Conservation (phyloP, 2,888 invertebrate genomes). For the Escarpia spicata region DNA sequence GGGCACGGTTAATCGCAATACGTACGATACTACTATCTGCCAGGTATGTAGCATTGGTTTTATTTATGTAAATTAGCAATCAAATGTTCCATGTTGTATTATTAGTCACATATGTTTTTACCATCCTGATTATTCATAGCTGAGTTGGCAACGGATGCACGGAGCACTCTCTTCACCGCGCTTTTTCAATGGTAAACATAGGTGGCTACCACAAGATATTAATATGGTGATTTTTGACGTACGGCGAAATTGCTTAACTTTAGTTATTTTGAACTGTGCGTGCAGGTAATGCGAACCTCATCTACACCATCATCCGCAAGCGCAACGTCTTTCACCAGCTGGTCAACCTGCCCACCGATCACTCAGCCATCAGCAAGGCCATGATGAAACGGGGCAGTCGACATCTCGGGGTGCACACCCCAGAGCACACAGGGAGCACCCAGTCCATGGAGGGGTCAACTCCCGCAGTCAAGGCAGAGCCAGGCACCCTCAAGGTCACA, state of each 20-base stretch:
- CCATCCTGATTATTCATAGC: too few relatives aligned
- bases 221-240: too few relatives aligned
- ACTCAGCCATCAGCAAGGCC: slow-evolving; percentile 84
- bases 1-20: too few relatives aligned
- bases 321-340: slow-evolving; percentile 97
- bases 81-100: too few relatives aligned
- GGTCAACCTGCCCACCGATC: slow-evolving; percentile 96
- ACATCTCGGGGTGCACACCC: not conserved
- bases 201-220: too few relatives aligned
- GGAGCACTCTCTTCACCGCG: not conserved
- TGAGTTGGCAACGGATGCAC: not conserved
- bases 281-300: slow-evolving; percentile 93
- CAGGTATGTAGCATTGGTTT: too few relatives aligned
- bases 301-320: slow-evolving; percentile 98
- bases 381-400: slow-evolving; percentile 63
- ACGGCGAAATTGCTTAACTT: too few relatives aligned
- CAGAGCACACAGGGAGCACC: not conserved
- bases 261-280: slow-evolving; percentile 14
- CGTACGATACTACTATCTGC: too few relatives aligned
- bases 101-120: too few relatives aligned
- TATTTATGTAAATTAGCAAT: too few relatives aligned
- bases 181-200: too few relatives aligned
- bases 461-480: slow-evolving; percentile 64
- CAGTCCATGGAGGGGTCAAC: slow-evolving; percentile 64
- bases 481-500: slow-evolving; percentile 87